These are phyloP conservation scores for Orbicella faveolata DNA, from an alignment of 64 coral and sea anemone genomes.

Conservation along the genomic window DNA sequence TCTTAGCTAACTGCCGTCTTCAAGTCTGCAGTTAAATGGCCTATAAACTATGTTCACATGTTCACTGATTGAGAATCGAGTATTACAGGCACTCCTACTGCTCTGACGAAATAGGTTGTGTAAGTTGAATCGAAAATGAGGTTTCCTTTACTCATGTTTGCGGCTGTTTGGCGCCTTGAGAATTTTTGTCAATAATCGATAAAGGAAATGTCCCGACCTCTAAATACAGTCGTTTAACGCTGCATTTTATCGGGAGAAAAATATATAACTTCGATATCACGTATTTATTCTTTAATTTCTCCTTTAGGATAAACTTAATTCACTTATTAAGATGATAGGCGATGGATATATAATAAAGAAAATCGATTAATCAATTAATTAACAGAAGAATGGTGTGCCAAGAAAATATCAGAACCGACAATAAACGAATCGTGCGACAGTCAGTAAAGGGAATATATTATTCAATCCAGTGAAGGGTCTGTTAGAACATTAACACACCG, in stretches of 20 bases:
- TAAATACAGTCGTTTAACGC: neutral
- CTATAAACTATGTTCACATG: slow-evolving; percentile 3
- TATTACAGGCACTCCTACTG: neutral
- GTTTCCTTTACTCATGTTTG: neutral
- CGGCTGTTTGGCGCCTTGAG: neutral
- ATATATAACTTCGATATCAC: no score
- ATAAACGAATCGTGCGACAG: no score
- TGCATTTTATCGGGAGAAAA: neutral
- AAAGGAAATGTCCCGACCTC: neutral
- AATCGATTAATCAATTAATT: no score
- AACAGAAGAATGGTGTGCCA: no score
- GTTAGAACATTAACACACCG: no score
- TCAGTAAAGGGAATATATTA: no score
- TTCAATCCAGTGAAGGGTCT: no score
- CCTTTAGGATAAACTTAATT: no score
- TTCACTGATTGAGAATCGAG: neutral
- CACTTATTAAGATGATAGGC: no score
- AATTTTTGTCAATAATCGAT: neutral
- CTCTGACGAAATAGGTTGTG: neutral
- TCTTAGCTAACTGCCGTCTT: neutral
- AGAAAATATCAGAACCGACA: no score
- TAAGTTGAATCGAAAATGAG: neutral
- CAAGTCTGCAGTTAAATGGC: neutral
- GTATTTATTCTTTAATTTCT: no score
- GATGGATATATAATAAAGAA: no score